These are phyloP conservation scores for Hypothenemus hampei DNA, from an alignment of 1,140 invertebrate species.

Conservation along the genomic window DNA sequence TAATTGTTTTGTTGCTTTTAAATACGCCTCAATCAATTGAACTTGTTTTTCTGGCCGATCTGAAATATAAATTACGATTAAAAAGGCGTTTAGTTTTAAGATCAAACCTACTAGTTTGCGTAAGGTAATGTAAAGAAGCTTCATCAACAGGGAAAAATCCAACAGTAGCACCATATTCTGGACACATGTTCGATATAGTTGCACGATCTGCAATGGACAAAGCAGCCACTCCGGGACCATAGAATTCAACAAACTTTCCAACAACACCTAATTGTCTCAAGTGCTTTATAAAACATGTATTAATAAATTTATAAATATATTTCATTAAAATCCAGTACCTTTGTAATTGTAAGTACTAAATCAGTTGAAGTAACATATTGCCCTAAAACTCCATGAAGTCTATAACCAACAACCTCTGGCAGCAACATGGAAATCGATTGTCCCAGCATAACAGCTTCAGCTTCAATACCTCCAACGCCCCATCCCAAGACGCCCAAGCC, in stretches of 20 bases:
- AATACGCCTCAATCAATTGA: constrained; percentile 78
- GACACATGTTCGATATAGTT: constrained; percentile 96
- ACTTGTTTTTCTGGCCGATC: constrained; percentile 80
- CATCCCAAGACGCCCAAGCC: constrained; percentile 77
- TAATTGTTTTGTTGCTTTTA: constrained; percentile 75
- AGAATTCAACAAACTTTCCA: constrained; percentile 98
- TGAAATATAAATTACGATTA: constrained; percentile 9
- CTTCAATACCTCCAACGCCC: constrained; percentile 80
- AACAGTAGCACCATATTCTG: constrained; percentile 95
- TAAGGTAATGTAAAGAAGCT: constrained; percentile 77
- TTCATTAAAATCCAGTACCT: constrained; percentile 55
- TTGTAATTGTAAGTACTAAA: constrained; percentile 95
- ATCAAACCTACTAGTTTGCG: constrained; percentile 76
- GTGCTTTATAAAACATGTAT: constrained; percentile 58
- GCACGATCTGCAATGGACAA: constrained; percentile 93
- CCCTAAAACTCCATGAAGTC: constrained; percentile 73
- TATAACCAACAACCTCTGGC: constrained; percentile 94
- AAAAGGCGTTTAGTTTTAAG: no score
- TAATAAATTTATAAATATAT: not conserved
- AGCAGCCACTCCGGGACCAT: constrained; percentile 83
- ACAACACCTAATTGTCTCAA: constrained; percentile 91
- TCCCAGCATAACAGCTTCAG: constrained; percentile 88
- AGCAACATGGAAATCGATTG: constrained; percentile 95
- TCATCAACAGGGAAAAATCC: constrained; percentile 94
- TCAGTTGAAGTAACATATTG: constrained; percentile 94